Evolutionary conservation across 1,140 invertebrate species (phyloP), one percentile per base, ranked within the genome.

Genomic region (Muscidifurax raptorellus): DNA sequence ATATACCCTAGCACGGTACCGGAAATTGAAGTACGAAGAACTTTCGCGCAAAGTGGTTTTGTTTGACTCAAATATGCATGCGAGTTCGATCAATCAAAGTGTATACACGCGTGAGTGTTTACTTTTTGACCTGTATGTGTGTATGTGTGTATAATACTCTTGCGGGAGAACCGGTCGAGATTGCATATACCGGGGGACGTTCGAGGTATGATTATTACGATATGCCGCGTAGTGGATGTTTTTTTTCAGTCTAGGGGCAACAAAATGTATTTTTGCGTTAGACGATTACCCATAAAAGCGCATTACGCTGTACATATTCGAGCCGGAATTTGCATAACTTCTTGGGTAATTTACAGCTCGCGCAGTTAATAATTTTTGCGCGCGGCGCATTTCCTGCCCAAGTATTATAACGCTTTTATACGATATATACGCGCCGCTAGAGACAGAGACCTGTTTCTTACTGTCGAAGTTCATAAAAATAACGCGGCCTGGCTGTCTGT

Each of bases 261-360:
- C 22, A 52, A 82, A 75, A 82, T 82, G 18, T 59, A 75, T 72
- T 71, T 52, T 82, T 82, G 36, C n/a, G n/a, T 59, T 59, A 30
- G 22, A 22, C 28, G 47, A 59, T 36, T 74, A 36, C 30, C 47
- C 52, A 82, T 74, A 71, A 52, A 71, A 80, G 64, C 12, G n/a
- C 28, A 36, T 74, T 74, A 82, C 18, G 44, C 52, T 59, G 18
- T n/a, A 59, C 5, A 59, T n/a, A 47, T 10, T 4, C 6, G 22
- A 7, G 9, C 59, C 36, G 12, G 32, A 32, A 79, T 66, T 79
- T 67, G 27, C n/a, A 82, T 74, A 82, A 74, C 10, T 28, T 36
- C 69, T 72, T 82, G 71, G n/a, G 18, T 74, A 59, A 82, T 81
- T 81, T 30, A 59, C 28, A 72, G 28, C 40, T 71, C 36, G 13